Conservation (phyloP, 2,797 vertebrate species). For the Epinephelus awoara region DNA sequence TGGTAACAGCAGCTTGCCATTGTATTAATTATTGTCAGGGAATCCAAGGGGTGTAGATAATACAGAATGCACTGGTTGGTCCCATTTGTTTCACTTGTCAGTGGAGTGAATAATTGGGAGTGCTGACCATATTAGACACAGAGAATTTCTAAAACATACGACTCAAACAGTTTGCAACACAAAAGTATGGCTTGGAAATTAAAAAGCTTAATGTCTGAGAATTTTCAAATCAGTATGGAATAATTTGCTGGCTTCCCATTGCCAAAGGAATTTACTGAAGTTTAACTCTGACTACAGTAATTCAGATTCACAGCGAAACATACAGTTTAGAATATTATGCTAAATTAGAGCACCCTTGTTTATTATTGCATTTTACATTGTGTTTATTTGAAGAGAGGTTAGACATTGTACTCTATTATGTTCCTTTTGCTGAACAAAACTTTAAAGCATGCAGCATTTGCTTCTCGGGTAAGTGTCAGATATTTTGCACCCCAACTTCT, state of each 20-base stretch:
- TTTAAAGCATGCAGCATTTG: slow-evolving; percentile 9
- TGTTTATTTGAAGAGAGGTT: neutral
- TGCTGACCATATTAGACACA: slow-evolving; percentile 90
- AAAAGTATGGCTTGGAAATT: slow-evolving; percentile 91
- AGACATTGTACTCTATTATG: neutral
- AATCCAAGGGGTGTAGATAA: slow-evolving; percentile 89
- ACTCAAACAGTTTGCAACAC: slow-evolving; percentile 86
- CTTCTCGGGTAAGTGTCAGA: slow-evolving; percentile 31
- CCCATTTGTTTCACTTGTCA: slow-evolving; percentile 90
- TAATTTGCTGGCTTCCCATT: slow-evolving; percentile 73
- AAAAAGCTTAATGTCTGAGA: slow-evolving; percentile 96
- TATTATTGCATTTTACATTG: slow-evolving; percentile 18
- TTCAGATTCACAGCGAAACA: slow-evolving; percentile 57
- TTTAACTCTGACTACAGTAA: slow-evolving; percentile 65
- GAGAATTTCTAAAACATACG: slow-evolving; percentile 84
- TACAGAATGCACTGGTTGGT: slow-evolving; percentile 88
- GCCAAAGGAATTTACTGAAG: slow-evolving; percentile 75
- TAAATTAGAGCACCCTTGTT: slow-evolving; percentile 35
- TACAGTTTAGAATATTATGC: slow-evolving; percentile 24
- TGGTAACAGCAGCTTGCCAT: slow-evolving; percentile 86
- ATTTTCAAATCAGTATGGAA: slow-evolving; percentile 83
- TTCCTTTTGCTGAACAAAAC: slow-evolving; percentile 6
- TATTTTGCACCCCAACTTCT: slow-evolving; percentile 56
- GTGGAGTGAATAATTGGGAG: slow-evolving; percentile 91
- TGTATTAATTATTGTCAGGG: slow-evolving; percentile 90